A percentile compares a stretch with the other conserved stretches of the same genome.
Evolutionary conservation across 2,113 vertebrate species (phyloP).

Genomic region (Sebastes fasciatus): DNA sequence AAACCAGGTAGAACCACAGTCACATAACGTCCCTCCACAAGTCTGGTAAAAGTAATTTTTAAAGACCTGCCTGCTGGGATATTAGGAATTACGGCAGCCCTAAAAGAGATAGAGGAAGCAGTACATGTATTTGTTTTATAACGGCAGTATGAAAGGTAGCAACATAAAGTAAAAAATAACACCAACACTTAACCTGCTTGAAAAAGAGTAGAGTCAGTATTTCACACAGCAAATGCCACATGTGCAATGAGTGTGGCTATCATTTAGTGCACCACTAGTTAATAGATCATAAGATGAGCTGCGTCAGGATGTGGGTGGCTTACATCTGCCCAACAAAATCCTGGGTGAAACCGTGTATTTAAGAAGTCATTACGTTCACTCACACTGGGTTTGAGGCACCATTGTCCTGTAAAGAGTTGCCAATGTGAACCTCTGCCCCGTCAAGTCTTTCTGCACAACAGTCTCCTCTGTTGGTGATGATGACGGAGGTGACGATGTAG

Average conservation of each 20-base stretch:
- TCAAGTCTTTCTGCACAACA: background rate
- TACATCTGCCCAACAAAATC: background rate
- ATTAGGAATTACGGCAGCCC: constrained; percentile 5
- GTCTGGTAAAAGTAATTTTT: background rate
- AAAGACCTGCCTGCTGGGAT: constrained; percentile 23
- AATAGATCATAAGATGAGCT: background rate
- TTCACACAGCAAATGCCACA: background rate
- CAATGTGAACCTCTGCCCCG: constrained; percentile 40
- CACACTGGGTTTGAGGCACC: constrained; percentile 23
- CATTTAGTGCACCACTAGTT: background rate
- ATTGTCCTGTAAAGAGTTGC: background rate
- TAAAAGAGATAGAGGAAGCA: constrained; percentile 9
- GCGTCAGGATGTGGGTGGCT: background rate
- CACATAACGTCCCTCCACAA: constrained; percentile 51
- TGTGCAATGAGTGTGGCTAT: background rate
- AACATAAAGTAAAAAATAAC: background rate
- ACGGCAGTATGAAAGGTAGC: background rate
- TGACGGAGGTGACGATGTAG: constrained; percentile 47
- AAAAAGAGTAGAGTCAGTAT: background rate
- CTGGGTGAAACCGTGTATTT: background rate
- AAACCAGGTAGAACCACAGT: constrained; percentile 7
- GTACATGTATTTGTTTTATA: background rate
- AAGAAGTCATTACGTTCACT: background rate
- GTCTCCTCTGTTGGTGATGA: constrained; percentile 56
- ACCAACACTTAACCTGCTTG: background rate